A percentile compares a stretch with the other conserved stretches of the same genome.
phyloP scores from a whole-genome alignment of 2,113 vertebrate species.

The Toxotes chatareus region DNA sequence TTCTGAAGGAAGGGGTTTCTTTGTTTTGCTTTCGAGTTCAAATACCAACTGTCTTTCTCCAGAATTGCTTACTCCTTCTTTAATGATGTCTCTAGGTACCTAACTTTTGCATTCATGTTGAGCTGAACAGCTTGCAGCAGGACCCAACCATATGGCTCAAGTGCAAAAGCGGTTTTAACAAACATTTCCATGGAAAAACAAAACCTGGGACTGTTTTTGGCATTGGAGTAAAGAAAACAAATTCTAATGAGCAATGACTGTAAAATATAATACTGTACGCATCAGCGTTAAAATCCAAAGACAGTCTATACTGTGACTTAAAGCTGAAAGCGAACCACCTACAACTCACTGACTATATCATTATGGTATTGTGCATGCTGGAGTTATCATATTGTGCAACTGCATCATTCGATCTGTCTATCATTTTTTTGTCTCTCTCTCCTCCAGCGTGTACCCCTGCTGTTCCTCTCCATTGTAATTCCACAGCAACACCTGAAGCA shows the following conservation, averaged over 20 bases:
- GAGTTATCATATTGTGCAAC: constrained; percentile 12
- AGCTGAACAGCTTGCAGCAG: constrained; percentile 72
- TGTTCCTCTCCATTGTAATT: constrained; percentile 57
- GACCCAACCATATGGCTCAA: constrained; percentile 69
- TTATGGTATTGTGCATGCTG: neutral
- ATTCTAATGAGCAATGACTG: constrained; percentile 47
- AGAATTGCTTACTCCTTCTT: constrained; percentile 35
- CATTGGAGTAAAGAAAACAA: constrained; percentile 32
- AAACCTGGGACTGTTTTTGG: constrained; percentile 45
- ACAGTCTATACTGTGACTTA: neutral
- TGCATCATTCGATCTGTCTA: constrained; percentile 18
- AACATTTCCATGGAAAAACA: constrained; percentile 36
- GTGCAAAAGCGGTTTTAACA: constrained; percentile 55
- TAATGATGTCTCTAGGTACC: constrained; percentile 73
- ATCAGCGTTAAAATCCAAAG: constrained; percentile 6
- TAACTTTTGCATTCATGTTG: constrained; percentile 67
- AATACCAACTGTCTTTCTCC: constrained; percentile 35
- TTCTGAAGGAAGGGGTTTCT: too few relatives aligned
- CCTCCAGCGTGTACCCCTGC: constrained; percentile 26
- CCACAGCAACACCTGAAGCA: constrained; percentile 56
- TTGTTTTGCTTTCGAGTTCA: neutral
- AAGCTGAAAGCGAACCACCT: neutral
- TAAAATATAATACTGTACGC: neutral
- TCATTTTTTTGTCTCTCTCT: constrained; percentile 37
- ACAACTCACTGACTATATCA: constrained; percentile 1